Base-by-base conservation (phyloP, 2,113 vertebrate genomes). In the Dicerorhinus sumatrensis region DNA sequence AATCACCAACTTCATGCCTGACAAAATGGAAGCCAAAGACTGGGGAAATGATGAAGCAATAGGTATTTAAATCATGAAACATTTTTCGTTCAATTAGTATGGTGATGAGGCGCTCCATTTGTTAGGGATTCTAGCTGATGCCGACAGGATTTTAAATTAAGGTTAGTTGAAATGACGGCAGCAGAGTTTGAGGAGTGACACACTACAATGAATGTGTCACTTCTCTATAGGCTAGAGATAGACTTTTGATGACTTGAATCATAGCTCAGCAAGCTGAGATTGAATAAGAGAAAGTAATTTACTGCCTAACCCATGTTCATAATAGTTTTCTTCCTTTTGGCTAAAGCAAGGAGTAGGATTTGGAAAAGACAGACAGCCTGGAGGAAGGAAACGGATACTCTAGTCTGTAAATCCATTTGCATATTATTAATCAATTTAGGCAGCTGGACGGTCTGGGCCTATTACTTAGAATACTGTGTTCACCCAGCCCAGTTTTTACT, bases 61-160 rank as follows among this genome's bases (percentile, higher is more conserved):
- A 99, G 98, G 99, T 99, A 99, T 99, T 99, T 98, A 99, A 99
- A 99, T 99, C 98, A 98, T 96, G 98, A 91, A 89, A 98, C 97
- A 98, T 96, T 98, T 97, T 98, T 97, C 96, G 51, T 98, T 98
- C 98, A 98, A 98, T 98, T 98, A 97, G 98, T 97, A 98, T 98
- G 98, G 96, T 99, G 99, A 99, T 99, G 98, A 99, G 98, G 97
- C 88, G 9, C 94, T 98, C 97, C 95, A 33, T 98, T 98, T 98
- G 67, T 97, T 96, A 98, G 95, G 75, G 96, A 98, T 98, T 99
- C 98, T 97, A 96, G 98, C 98, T 98, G 98, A 98, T 97, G 98
- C 98, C 95, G 97, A 98, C 98, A 97, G 98, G 94, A 98, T 98
- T 98, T 98, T 97, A 98, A 98, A 98, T 92, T 96, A 98, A 98